phyloP scores from a whole-genome alignment of 2,888 invertebrate species.

The Charanyca ferruginea region DNA sequence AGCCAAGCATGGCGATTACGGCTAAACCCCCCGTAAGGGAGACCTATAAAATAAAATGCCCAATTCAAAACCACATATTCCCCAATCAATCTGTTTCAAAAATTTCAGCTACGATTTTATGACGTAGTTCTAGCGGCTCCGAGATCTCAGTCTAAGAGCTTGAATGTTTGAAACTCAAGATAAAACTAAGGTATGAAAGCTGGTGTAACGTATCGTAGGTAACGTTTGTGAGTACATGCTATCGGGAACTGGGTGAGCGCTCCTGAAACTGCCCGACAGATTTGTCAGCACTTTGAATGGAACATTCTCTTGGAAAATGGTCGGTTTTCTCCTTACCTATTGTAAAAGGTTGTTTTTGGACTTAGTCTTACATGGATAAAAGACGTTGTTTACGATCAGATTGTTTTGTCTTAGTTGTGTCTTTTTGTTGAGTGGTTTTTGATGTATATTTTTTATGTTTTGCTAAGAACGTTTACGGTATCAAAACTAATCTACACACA shows the following conservation, averaged over 20 bases:
- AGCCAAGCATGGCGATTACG: too few relatives aligned
- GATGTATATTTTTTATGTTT: not conserved
- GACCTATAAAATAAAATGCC: too few relatives aligned
- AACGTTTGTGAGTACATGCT: constrained; percentile 29
- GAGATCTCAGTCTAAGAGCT: not conserved
- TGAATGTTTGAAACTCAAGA: constrained; percentile 37
- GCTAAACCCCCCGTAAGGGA: too few relatives aligned
- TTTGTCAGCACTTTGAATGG: constrained; percentile 56
- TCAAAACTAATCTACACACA: too few relatives aligned
- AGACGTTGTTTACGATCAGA: constrained; percentile 3
- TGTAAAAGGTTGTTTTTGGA: constrained; percentile 17
- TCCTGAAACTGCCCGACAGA: constrained; percentile 41
- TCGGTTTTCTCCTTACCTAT: constrained; percentile 31
- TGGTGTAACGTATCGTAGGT: constrained; percentile 19
- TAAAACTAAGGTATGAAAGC: constrained; percentile 39
- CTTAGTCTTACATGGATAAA: constrained; percentile 1
- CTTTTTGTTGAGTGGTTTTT: not conserved
- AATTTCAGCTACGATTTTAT: not conserved
- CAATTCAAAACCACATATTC: too few relatives aligned
- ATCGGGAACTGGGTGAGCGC: constrained; percentile 31
- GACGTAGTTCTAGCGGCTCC: not conserved
- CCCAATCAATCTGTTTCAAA: too few relatives aligned
- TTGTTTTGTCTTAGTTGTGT: constrained; percentile 20
- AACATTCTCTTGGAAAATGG: constrained; percentile 34
- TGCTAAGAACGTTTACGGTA: too few relatives aligned